Evolutionary conservation across 2,888 invertebrate species (phyloP).

Genomic region (Drosophila quinaria): DNA sequence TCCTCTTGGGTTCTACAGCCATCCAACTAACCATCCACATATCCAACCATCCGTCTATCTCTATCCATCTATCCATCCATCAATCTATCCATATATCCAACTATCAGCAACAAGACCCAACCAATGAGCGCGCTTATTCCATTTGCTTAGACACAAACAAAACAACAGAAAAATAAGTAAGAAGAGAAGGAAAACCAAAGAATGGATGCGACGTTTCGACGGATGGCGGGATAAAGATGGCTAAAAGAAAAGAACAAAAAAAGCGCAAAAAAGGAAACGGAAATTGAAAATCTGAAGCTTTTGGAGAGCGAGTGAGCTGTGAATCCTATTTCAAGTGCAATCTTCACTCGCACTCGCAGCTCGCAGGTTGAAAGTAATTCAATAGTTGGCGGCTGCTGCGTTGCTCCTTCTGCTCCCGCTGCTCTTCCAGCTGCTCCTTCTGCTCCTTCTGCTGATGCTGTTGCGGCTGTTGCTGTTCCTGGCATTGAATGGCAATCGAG

Average conservation of each 20-base stretch:
- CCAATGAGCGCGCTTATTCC: slow-evolving; percentile 79
- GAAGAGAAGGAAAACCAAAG: slow-evolving; percentile 8
- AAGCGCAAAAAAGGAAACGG: slow-evolving; percentile 68
- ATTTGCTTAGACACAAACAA: slow-evolving; percentile 79
- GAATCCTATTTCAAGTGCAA: slow-evolving; percentile 82
- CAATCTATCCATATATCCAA: slow-evolving; percentile 50
- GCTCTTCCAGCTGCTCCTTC: slow-evolving; percentile 7
- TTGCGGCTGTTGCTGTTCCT: slow-evolving; percentile 32
- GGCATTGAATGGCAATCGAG: slow-evolving; percentile 81
- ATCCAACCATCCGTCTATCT: no score
- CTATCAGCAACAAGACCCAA: slow-evolving; percentile 66
- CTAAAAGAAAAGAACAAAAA: slow-evolving; percentile 22
- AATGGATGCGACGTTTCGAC: background rate
- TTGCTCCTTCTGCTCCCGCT: slow-evolving; percentile 17
- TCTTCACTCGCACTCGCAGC: slow-evolving; percentile 72
- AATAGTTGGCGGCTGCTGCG: slow-evolving; percentile 72
- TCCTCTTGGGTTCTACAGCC: slow-evolving; percentile 30
- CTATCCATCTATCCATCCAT: slow-evolving; percentile 11
- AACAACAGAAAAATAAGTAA: slow-evolving; percentile 24
- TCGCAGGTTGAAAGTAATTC: slow-evolving; percentile 74
- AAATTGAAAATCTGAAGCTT: slow-evolving; percentile 82
- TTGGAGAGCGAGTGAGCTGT: slow-evolving; percentile 79
- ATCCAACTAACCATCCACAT: slow-evolving; percentile 7
- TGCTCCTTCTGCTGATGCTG: slow-evolving; percentile 9
- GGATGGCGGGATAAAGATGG: slow-evolving; percentile 32